Conservation (phyloP, 1,140 invertebrate genomes). For the Nixonia krombeini region DNA sequence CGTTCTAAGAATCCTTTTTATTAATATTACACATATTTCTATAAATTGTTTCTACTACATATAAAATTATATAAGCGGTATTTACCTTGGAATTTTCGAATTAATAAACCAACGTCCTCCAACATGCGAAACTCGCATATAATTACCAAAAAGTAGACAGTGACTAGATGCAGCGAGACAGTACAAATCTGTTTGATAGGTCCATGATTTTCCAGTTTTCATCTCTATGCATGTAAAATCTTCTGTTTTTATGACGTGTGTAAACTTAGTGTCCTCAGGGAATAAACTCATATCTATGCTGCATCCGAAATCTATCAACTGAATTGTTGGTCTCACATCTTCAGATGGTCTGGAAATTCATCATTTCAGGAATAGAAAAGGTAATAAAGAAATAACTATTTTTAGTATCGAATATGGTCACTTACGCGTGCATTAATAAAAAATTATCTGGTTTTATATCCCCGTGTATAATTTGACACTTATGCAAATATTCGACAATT, state of each 20-base stretch:
- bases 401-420: conserved; percentile 34
- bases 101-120: conserved; percentile 78
- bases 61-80: too few relatives aligned
- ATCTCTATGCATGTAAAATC: conserved; percentile 90
- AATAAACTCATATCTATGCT: conserved; percentile 91
- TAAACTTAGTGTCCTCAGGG: conserved; percentile 84
- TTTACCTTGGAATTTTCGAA: conserved; percentile 77
- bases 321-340: conserved; percentile 77
- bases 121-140: conserved; percentile 85
- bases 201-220: conserved; percentile 89
- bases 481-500: conserved; percentile 91
- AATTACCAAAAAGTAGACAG: conserved; percentile 87
- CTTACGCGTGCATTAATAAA: conserved; percentile 83
- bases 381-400: conserved; percentile 15
- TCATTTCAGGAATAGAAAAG: too few relatives aligned
- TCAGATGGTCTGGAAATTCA: conserved; percentile 74
- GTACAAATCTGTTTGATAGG: conserved; percentile 92
- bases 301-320: conserved; percentile 90
- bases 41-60: too few relatives aligned
- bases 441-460: conserved; percentile 99
- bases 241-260: conserved; percentile 79
- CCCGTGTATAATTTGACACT: conserved; percentile 93
- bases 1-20: too few relatives aligned
- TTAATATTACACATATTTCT: too few relatives aligned
- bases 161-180: conserved; percentile 89